Conservation (phyloP, 2,797 vertebrate species). For the Centroberyx gerrardi region DNA sequence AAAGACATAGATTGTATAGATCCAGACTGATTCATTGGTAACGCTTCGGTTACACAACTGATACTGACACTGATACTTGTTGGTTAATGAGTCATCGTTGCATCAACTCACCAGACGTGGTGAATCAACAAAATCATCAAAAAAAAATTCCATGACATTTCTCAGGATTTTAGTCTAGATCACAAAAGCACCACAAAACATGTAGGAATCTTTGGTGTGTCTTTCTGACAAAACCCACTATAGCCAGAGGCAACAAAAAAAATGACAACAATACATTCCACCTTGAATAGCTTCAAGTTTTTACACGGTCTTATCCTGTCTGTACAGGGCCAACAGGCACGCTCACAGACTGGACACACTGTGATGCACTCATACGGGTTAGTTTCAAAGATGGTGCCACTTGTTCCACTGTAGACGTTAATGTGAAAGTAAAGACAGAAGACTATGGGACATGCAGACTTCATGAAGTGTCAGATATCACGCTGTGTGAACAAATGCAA, state of each 20-base stretch:
- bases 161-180: background rate
- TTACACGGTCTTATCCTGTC: conserved; percentile 60
- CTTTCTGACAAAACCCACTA: background rate
- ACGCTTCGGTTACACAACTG: background rate
- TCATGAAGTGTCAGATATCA: background rate
- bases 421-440: background rate
- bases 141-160: background rate
- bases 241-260: conserved; percentile 63
- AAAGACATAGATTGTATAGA: background rate
- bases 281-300: conserved; percentile 58
- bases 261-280: conserved; percentile 72
- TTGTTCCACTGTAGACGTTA: background rate
- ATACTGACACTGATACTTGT: background rate
- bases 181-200: background rate
- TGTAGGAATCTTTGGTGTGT: conserved; percentile 1
- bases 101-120: background rate
- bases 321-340: conserved; percentile 27
- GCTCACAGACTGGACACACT: background rate
- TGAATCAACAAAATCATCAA: background rate
- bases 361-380: background rate
- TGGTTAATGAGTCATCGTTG: background rate
- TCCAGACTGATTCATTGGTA: background rate
- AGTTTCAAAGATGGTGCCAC: background rate
- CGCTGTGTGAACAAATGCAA: too few relatives aligned
- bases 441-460: background rate